phyloP scores from a whole-genome alignment of 2,797 vertebrate species.

The Crax fasciolata region DNA sequence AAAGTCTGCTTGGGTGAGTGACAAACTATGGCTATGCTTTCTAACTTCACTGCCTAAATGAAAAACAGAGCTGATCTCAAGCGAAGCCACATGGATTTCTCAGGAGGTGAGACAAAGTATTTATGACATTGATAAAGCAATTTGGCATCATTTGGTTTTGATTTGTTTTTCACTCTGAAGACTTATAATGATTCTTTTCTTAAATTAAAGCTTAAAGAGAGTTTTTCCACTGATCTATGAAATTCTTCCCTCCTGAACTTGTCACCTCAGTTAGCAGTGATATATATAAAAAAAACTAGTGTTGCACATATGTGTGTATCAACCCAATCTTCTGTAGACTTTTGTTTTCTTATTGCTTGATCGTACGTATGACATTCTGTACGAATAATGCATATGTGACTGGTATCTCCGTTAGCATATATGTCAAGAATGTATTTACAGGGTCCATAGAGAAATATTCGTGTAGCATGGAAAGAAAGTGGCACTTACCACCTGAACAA shows the following conservation, averaged over 20 bases:
- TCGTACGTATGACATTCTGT: background rate
- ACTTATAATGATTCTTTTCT: background rate
- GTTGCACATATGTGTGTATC: background rate
- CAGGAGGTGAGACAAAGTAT: background rate
- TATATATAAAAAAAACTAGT: background rate
- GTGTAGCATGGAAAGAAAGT: background rate
- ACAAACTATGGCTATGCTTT: background rate
- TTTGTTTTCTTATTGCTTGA: background rate
- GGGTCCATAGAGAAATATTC: background rate
- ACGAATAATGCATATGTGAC: background rate
- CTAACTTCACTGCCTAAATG: background rate
- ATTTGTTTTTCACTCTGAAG: background rate
- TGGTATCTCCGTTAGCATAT: background rate
- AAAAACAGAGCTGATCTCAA: background rate
- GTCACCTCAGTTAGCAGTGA: background rate
- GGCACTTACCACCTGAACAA: background rate
- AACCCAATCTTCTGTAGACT: background rate
- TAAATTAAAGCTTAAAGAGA: background rate
- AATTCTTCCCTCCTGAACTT: background rate
- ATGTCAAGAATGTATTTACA: background rate
- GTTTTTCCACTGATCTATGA: background rate
- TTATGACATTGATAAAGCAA: background rate
- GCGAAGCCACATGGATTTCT: background rate
- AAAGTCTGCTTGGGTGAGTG: background rate
- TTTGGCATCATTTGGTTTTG: background rate